Conservation (phyloP, 1,140 invertebrate genomes). For the Acromyrmex echinatior region DNA sequence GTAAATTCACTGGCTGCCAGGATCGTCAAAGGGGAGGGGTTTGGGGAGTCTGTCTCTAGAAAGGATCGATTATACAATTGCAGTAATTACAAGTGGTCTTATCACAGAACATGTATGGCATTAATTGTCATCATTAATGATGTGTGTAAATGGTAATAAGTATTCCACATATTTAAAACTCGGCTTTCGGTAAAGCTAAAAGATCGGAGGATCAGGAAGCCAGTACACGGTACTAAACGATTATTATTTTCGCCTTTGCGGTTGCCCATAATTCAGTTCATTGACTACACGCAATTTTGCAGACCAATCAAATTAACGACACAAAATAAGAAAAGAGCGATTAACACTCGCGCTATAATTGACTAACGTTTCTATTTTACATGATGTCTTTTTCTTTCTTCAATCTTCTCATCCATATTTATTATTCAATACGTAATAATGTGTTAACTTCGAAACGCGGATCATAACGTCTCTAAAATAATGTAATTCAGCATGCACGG, state of each 20-base stretch:
- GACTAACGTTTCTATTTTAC: constrained; percentile 84
- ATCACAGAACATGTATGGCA: constrained; percentile 88
- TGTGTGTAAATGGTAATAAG: constrained; percentile 80
- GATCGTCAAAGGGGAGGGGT: constrained; percentile 76
- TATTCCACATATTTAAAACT: constrained; percentile 80
- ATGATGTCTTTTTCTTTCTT: constrained; percentile 71
- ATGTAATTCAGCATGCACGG: constrained; percentile 33
- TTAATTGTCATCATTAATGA: constrained; percentile 86
- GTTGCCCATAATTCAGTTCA: constrained; percentile 86
- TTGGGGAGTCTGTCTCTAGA: constrained; percentile 59
- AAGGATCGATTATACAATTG: constrained; percentile 84
- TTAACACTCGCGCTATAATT: constrained; percentile 83
- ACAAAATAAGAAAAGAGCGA: constrained; percentile 75
- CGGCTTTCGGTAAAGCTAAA: constrained; percentile 82
- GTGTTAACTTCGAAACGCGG: constrained; percentile 24
- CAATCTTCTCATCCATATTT: constrained; percentile 52
- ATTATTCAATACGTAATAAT: constrained; percentile 58
- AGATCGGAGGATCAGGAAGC: constrained; percentile 85
- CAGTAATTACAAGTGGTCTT: constrained; percentile 87
- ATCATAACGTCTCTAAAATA: constrained; percentile 46
- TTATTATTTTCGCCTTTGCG: constrained; percentile 74
- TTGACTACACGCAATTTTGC: constrained; percentile 65
- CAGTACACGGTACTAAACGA: constrained; percentile 84
- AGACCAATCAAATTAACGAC: constrained; percentile 67
- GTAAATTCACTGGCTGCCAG: constrained; percentile 83